A percentile compares a stretch with the other conserved stretches of the same genome.
phyloP scores from a whole-genome alignment of 2,113 vertebrate species.

The Spilogale gracilis region DNA sequence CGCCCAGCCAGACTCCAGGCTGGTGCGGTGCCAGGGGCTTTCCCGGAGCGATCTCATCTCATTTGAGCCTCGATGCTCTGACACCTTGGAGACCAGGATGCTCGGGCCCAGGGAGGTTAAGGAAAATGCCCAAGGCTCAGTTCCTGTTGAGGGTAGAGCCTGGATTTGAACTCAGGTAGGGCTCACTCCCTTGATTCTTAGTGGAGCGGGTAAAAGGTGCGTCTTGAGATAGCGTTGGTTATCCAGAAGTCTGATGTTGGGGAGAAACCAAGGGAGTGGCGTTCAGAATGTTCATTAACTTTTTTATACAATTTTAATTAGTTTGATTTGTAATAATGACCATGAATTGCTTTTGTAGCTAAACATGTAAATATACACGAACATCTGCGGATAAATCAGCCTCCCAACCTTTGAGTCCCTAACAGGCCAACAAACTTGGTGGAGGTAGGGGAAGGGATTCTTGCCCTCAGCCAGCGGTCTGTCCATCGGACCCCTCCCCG shows the following conservation, averaged over 20 bases:
- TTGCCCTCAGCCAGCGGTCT: neutral
- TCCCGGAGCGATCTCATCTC: neutral
- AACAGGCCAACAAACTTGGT: neutral
- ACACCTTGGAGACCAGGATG: neutral
- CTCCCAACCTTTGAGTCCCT: neutral
- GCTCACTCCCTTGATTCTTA: neutral
- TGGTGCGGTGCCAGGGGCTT: fast-evolving
- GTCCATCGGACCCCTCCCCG: fast-evolving
- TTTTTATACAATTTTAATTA: neutral
- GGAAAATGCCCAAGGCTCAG: neutral
- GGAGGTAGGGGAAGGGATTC: neutral
- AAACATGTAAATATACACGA: neutral
- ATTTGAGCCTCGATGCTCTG: neutral
- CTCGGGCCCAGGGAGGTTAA: neutral
- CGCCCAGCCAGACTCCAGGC: neutral
- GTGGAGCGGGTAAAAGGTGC: neutral
- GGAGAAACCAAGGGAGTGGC: neutral
- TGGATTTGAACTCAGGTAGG: neutral
- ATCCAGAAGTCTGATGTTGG: neutral
- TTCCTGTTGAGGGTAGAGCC: neutral
- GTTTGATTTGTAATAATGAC: neutral
- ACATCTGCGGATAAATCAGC: too few species aligned
- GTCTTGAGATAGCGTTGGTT: too few species aligned
- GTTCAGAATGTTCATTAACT: neutral
- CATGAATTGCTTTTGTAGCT: neutral